Evolutionary conservation across 2,113 vertebrate genomes (phyloP), one percentile per base, ranked within the genome.

Genomic region (Columba livia): DNA sequence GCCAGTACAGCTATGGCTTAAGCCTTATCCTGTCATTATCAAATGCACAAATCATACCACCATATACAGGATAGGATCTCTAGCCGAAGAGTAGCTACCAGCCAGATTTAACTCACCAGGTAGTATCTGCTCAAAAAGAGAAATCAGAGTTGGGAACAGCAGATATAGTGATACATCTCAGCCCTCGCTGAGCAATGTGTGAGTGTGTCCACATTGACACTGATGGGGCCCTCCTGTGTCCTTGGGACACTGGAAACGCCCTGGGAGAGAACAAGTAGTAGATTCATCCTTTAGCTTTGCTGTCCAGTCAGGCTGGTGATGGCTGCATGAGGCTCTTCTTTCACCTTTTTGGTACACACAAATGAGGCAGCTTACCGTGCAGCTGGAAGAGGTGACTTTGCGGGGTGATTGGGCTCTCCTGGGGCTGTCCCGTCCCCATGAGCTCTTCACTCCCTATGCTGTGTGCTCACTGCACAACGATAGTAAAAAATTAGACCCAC

Each of bases 341-440:
- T 58, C 15, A 25, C 19, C 7, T 50, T 56, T 29, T 32, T 6
- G 26, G 19, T 40, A 85, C 58, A 71, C 25, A 36, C 15, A 61
- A 28, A 36, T 11, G n/a, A 66, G 36, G 18, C 31, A 70, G 36
- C 56, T 31, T 50, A 40, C 54, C 54, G 12, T 5, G 25, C 5
- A 88, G 0, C 66, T 79, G 66, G 32, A 85, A 54, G 36, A 54
- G 51, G 25, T 64, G 53, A 19, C 57, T 66, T 70, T 23, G 31
- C 14, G 1, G 40, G 6, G 26, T 17, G 24, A 14, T 70, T 1
- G 0, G 36, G 28, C 13, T 89, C 24, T 60, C 34, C 4, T 29
- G 11, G n/a, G 20, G 26, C 17, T 69, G 53, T 2, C 40, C 20
- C 0, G 1, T 31, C 24, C 64, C 15, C 1, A 0, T 8, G 31